phyloP scores from a whole-genome alignment of 2,113 vertebrate species.

The Lasiurus borealis region DNA sequence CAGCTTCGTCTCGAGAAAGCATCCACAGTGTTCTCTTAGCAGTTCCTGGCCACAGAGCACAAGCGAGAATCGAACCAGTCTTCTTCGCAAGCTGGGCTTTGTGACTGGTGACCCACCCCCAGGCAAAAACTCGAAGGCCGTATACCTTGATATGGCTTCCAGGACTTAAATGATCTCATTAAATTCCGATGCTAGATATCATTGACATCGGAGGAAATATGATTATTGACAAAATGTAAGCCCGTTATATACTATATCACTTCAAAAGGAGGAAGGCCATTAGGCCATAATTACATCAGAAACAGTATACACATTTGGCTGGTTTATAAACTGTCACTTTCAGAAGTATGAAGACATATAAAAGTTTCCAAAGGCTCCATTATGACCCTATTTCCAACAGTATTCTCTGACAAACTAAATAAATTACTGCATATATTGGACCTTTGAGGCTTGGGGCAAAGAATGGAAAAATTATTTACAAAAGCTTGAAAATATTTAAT shows the following conservation, averaged over 20 bases:
- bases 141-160: constrained; percentile 72
- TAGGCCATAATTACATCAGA: constrained; percentile 86
- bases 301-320: constrained; percentile 83
- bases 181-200: constrained; percentile 78
- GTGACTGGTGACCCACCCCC: background rate
- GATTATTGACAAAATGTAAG: constrained; percentile 82
- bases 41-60: constrained; percentile 22
- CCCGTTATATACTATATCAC: constrained; percentile 79
- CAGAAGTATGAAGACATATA: constrained; percentile 83
- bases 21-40: constrained; percentile 41
- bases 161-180: constrained; percentile 75
- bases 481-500: constrained; percentile 99
- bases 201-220: constrained; percentile 84
- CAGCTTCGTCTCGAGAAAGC: constrained; percentile 25
- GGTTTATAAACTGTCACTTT: constrained; percentile 86
- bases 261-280: constrained; percentile 85
- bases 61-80: constrained; percentile 17
- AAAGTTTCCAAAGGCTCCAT: constrained; percentile 86
- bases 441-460: constrained; percentile 93
- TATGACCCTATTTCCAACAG: constrained; percentile 86
- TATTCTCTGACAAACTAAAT: constrained; percentile 90
- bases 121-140: constrained; percentile 39
- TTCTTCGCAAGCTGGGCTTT: constrained; percentile 55
- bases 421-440: constrained; percentile 90
- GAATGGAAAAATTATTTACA: constrained; percentile 98